Conservation (phyloP, 1,140 invertebrate genomes). For the Adoxophyes honmai region DNA sequence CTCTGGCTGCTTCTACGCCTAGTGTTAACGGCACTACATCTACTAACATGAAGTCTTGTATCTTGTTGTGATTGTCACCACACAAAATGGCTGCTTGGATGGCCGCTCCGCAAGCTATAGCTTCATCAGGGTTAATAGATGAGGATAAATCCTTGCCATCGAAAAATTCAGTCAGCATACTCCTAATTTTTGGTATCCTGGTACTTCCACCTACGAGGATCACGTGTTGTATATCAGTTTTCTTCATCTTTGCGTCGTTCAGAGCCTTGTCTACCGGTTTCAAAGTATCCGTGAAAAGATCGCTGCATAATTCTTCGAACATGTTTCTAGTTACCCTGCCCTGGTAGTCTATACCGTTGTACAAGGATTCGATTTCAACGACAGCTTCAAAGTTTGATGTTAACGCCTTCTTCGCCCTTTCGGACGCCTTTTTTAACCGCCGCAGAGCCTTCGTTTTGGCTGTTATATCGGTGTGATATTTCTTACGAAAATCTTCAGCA, state of each 20-base stretch:
- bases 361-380: constrained; percentile 87
- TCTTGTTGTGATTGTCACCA: constrained; percentile 70
- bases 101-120: constrained; percentile 72
- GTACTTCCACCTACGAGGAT: constrained; percentile 85
- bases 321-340: constrained; percentile 52
- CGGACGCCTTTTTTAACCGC: constrained; percentile 87
- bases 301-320: constrained; percentile 75
- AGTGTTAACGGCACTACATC: constrained; percentile 78
- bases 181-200: constrained; percentile 78
- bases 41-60: constrained; percentile 71
- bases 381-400: constrained; percentile 86
- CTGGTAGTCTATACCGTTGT: constrained; percentile 72
- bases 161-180: constrained; percentile 67
- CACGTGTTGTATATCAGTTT: constrained; percentile 81
- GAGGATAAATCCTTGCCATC: constrained; percentile 57
- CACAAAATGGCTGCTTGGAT: constrained; percentile 70
- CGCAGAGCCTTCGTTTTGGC: constrained; percentile 77
- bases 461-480: constrained; percentile 73
- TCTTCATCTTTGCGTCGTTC: constrained; percentile 81
- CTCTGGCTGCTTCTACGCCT: constrained; percentile 79
- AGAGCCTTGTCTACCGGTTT: constrained; percentile 71
- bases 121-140: constrained; percentile 75
- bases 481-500: constrained; percentile 70
- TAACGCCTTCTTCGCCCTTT: constrained; percentile 88
- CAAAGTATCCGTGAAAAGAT: constrained; percentile 69